Base-by-base conservation (phyloP, 2,113 vertebrate genomes). In the Tenebrosternarchus preto region DNA sequence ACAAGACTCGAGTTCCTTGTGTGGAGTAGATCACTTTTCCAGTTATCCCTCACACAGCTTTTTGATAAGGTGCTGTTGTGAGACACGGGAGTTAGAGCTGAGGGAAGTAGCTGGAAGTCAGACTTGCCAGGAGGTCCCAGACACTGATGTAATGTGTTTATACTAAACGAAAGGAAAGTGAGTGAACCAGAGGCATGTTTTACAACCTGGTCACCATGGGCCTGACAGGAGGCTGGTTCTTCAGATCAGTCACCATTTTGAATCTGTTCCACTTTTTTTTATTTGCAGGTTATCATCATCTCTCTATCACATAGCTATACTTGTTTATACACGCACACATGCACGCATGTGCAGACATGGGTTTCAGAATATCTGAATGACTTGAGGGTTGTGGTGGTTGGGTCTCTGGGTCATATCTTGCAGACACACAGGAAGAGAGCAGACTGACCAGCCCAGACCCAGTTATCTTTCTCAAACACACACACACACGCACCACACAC, bases 101-200 rank as follows among this genome's bases (percentile, higher is more conserved):
- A 86, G 61, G 39, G 66, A 77, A 86, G 43, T 56, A 86, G 79
- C 53, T 76, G 68, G 77, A 69, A 46, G 56, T 71, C 20, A 17
- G 63, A 17, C 43, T 55, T 56, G 76, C 55, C 78, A 82, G 82
- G 77, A 88, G 77, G 82, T 86, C 80, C 55, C 20, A 90, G 90
- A 89, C 67, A 55, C 71, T 91, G 87, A 90, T 79, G 87, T 91
- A 86, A 92, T 89, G 24, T 50, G 4, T 88, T 83, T 76, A 0
- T 81, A 36, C 77, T 85, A 86, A 87, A 82, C 72, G 43, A 50
- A 9, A 9, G 39, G 39, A 5, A 43, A 43, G 11, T 8, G 11
- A 43, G 39, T 5, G 11, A 43, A 43, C 6, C 39, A 43, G 39
- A 43, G 39, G 39, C 43, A 50, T 12, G 15, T 50, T 50, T 15